Evolutionary conservation across 2,113 vertebrate genomes (phyloP).

Genomic region (Reinhardtius hippoglossoides): DNA sequence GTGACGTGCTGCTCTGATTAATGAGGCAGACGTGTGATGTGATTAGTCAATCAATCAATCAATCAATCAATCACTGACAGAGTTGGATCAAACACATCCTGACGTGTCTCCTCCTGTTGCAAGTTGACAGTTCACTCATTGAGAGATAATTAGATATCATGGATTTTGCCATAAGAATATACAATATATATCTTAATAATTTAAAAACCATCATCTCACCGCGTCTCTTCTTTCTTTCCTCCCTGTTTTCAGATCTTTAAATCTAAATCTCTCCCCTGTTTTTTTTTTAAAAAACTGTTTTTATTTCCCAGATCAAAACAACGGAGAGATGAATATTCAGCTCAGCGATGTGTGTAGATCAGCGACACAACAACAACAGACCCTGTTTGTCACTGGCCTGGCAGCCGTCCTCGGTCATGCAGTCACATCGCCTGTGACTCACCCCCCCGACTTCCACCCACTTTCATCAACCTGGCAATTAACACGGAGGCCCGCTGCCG

Average conservation of each 20-base stretch:
- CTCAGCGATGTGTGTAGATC: background rate
- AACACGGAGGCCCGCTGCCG: slow-evolving; percentile 12
- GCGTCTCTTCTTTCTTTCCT: too few relatives aligned
- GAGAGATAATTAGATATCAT: background rate
- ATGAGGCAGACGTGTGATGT: background rate
- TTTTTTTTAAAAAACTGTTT: too few relatives aligned
- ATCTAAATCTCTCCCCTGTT: too few relatives aligned
- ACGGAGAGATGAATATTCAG: background rate
- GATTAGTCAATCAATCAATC: slow-evolving; percentile 11
- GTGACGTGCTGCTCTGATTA: background rate
- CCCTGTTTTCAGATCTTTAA: too few relatives aligned
- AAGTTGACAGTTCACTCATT: background rate
- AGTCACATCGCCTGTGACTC: slow-evolving; percentile 46
- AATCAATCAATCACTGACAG: background rate
- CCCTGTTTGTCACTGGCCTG: slow-evolving; percentile 29
- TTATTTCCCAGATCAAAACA: background rate
- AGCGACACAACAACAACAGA: slow-evolving; percentile 12
- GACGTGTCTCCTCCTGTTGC: background rate
- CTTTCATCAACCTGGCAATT: slow-evolving; percentile 54
- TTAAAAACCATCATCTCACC: too few relatives aligned
- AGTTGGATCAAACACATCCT: background rate
- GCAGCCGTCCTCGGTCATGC: slow-evolving; percentile 23
- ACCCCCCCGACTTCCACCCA: slow-evolving; percentile 12
- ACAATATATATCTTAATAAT: too few relatives aligned
- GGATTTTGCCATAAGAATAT: background rate